phyloP scores from a whole-genome alignment of 2,797 vertebrate species.

The Poliocrania exsul region DNA sequence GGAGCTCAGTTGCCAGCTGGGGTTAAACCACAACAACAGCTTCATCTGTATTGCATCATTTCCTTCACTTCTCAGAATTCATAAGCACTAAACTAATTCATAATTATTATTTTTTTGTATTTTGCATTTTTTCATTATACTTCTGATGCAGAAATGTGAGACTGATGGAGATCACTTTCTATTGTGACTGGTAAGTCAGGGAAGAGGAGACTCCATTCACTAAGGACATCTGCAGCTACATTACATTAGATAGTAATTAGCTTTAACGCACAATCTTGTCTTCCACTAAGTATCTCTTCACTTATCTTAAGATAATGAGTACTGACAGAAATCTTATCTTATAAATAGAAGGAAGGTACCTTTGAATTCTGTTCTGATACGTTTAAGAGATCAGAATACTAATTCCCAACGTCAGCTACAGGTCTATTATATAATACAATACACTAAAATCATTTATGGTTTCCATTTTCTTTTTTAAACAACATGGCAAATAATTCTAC shows the following conservation, averaged over 20 bases:
- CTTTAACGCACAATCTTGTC: slow-evolving; percentile 56
- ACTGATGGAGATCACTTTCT: background rate
- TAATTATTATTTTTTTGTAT: background rate
- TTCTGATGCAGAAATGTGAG: background rate
- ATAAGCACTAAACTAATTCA: background rate
- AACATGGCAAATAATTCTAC: background rate
- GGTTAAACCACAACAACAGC: background rate
- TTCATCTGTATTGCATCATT: background rate
- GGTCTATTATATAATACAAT: slow-evolving; percentile 62
- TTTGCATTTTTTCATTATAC: background rate
- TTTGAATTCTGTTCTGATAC: slow-evolving; percentile 66
- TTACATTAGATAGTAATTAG: slow-evolving; percentile 55
- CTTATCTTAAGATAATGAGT: slow-evolving; percentile 66
- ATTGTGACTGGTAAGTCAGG: background rate
- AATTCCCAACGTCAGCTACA: slow-evolving; percentile 62
- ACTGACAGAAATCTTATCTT: slow-evolving; percentile 68
- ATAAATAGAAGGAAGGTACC: slow-evolving; percentile 69
- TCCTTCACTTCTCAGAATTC: background rate
- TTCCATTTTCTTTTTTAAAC: background rate
- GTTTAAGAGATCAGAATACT: slow-evolving; percentile 72
- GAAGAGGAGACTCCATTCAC: background rate
- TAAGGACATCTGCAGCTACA: slow-evolving; percentile 21
- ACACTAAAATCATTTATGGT: background rate
- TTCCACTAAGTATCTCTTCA: slow-evolving; percentile 53
- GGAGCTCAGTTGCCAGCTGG: background rate